A percentile compares a stretch with the other conserved stretches of the same genome.
Conservation (phyloP, 1,140 invertebrate genomes). For the Lepidurus couesii region DNA sequence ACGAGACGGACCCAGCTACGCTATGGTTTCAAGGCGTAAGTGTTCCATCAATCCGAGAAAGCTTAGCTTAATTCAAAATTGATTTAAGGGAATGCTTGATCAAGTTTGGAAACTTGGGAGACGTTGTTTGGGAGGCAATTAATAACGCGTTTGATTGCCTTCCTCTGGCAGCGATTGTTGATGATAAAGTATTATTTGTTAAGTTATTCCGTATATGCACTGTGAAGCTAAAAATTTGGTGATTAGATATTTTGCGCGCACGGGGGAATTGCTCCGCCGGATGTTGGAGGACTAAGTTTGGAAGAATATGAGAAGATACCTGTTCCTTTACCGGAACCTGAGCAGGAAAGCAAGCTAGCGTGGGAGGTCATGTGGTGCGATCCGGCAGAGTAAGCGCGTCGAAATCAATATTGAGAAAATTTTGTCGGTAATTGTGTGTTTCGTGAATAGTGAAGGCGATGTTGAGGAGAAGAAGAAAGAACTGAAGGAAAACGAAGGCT, state of each 20-base stretch:
- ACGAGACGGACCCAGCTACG: conserved; percentile 59
- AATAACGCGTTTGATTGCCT: conserved; percentile 65
- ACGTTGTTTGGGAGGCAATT: conserved; percentile 59
- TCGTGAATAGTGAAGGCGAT: conserved; percentile 23
- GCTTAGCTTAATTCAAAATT: conserved; percentile 31
- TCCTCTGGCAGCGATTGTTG: conserved; percentile 63
- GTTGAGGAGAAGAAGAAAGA: conserved; percentile 50
- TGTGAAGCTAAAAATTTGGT: conserved; percentile 29
- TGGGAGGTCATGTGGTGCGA: conserved; percentile 77
- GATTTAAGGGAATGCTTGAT: conserved; percentile 51
- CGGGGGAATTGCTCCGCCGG: conserved; percentile 63
- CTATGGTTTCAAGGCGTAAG: conserved; percentile 62
- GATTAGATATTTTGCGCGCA: conserved; percentile 64
- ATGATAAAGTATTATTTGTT: conserved; percentile 52
- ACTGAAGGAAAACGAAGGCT: conserved; percentile 56
- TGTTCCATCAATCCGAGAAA: background rate
- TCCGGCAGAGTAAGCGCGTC: conserved; percentile 53
- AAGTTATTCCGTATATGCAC: background rate
- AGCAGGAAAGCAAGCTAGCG: conserved; percentile 57
- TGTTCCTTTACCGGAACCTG: conserved; percentile 56
- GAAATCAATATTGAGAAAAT: background rate
- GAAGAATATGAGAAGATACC: conserved; percentile 56
- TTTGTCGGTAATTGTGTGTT: conserved; percentile 1
- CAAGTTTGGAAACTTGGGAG: conserved; percentile 62
- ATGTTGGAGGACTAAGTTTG: conserved; percentile 51